Evolutionary conservation across 1,140 invertebrate genomes (phyloP), one percentile per base, ranked within the genome.

Genomic region (Aphis gossypii): DNA sequence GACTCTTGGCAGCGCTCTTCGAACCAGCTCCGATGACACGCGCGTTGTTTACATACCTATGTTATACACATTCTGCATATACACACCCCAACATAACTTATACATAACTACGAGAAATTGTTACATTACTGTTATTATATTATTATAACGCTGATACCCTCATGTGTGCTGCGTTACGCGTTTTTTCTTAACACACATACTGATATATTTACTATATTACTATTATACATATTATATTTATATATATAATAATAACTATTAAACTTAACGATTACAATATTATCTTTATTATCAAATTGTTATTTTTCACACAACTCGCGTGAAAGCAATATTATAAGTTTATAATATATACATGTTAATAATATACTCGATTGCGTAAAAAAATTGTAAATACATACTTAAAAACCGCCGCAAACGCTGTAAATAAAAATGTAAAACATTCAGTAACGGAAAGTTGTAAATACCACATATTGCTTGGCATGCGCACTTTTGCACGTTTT

Each of bases 391-490:
- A 89, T 54, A 89, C 35, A 30, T 14, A 38, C 18, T 38, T 25
- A 89, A 89, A 89, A 54, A 38, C n/a, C 18, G n/a, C 56, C 87
- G 48, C 8, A 56, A 89, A 38, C 38, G 35, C 23, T 90, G 51
- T 90, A 90, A 90, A 90, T 68, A 90, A 90, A 90, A 90, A 44
- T 90, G 89, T 90, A 89, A 41, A 89, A 56, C 11, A 41, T 41
- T 54, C 88, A 48, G 38, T 56, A 89, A 89, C 88, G 51, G 21
- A 89, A 89, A 89, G 8, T 56, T 89, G 88, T 89, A 90, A 90
- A 90, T 90, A 90, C 54, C 51, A 60, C 54, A 60, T 41, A 90
- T 44, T 35, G 89, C 89, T 90, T 90, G 38, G 89, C 89, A 89
- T 56, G 88, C 48, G n/a, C 51, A 68, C 89, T 68, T n/a, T 44